phyloP scores from a whole-genome alignment of 2,113 vertebrate genomes.

The Eupsittula cactorum region DNA sequence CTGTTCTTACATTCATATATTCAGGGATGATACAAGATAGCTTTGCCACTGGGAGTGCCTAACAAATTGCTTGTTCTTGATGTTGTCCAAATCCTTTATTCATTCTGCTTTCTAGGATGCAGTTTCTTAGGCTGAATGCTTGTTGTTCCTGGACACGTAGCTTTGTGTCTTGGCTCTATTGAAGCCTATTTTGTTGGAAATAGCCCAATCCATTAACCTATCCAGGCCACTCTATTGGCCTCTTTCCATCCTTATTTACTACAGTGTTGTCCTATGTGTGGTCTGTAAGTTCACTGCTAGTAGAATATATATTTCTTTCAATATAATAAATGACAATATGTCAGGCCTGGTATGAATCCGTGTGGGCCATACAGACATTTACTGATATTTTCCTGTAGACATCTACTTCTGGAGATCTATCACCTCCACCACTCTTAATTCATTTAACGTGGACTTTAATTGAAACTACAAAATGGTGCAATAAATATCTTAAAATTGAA shows the following conservation, averaged over 20 bases:
- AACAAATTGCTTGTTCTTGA: slow-evolving; percentile 10
- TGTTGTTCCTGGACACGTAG: neutral
- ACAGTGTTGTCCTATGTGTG: neutral
- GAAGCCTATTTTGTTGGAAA: neutral
- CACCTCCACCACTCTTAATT: neutral
- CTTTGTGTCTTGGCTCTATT: neutral
- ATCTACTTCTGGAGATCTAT: neutral
- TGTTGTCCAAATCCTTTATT: neutral
- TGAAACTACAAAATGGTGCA: neutral
- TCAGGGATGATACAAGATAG: neutral
- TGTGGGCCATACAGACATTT: neutral
- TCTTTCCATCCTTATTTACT: neutral
- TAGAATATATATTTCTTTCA: neutral
- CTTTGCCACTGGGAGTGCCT: neutral
- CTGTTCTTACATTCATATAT: neutral
- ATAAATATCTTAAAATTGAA: neutral
- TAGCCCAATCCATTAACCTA: neutral
- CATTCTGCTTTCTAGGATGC: neutral
- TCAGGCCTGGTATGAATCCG: neutral
- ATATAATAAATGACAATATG: neutral
- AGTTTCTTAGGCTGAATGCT: neutral
- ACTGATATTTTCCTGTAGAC: neutral
- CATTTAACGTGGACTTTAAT: neutral
- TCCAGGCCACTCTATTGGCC: neutral
- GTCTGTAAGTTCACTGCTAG: neutral